Base-by-base conservation (phyloP, 2,888 invertebrate genomes). In the Augochlorella aurata region DNA sequence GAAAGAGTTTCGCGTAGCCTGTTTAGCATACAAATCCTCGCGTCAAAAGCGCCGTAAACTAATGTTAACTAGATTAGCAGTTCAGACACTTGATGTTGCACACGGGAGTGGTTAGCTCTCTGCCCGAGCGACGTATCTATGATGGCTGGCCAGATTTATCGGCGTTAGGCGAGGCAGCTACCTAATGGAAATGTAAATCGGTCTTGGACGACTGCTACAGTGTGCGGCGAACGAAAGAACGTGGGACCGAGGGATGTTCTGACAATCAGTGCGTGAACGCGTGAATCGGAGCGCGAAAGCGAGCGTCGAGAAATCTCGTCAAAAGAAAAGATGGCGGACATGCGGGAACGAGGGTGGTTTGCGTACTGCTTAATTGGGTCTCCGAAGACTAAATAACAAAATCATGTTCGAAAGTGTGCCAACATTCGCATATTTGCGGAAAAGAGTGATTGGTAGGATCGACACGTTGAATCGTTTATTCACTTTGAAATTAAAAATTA, bases 141-240 rank as follows among this genome's bases (percentile, higher is more conserved):
- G 74, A 78, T 52, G 79, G 71, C 63, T 10, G 83, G 73, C 65
- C 85, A 80, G 85, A 88, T 89, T 89, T 89, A 89, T 89, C 83
- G 89, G 74, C 54, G 77, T 81, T 74, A 75, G 72, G 70, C 83
- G 78, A 77, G 78, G 76, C 82, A 79, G 44, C 82, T 78, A 75
- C 84, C 88, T 90, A 91, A 92, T 90, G 88, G 88, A 92, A 89
- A 91, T 90, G 90, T 88, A 90, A 91, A 90, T 91, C 84, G 87
- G 90, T 88, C 84, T 88, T 83, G 84, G 88, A 84, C 87, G 88
- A 85, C 88, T 87, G 89, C 18, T 92, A 90, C 91, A 81, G 87
- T 67, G 79, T 81, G 65, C 81, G 85, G 18, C 38, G 52, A 68
- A 72, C 80, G 81, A 77, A 82, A 84, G 68, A 50, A 67, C 65